Conservation (phyloP, 2,888 invertebrate species). For the Ormyrus nitidulus region DNA sequence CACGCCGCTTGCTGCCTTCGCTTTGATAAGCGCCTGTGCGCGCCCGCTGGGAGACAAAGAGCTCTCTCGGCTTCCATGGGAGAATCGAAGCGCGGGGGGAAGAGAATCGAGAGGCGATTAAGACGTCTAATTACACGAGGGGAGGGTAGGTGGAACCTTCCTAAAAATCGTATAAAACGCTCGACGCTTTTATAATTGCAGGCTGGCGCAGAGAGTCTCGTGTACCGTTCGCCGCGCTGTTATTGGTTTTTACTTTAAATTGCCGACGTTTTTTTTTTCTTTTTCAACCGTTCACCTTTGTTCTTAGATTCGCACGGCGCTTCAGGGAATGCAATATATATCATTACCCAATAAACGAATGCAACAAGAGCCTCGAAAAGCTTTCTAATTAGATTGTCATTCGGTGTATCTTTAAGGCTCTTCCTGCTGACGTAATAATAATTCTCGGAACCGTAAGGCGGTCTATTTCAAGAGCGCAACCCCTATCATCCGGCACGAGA, state of each 20-base stretch:
- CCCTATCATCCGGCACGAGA: too few species aligned
- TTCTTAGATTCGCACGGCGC: background rate
- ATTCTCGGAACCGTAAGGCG: too few species aligned
- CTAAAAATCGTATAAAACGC: conserved; percentile 44
- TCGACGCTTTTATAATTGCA: conserved; percentile 10
- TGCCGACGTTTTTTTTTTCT: background rate
- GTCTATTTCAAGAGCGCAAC: too few species aligned
- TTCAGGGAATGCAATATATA: too few species aligned
- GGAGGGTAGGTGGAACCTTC: conserved; percentile 7
- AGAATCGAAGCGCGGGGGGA: background rate
- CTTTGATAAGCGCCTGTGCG: background rate
- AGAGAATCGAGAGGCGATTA: conserved; percentile 20
- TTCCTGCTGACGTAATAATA: too few species aligned
- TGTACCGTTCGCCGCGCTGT: conserved; percentile 4
- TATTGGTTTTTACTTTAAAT: conserved; percentile 12
- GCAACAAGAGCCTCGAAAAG: too few species aligned
- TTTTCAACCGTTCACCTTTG: background rate
- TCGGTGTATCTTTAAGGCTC: too few species aligned
- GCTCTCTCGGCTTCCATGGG: background rate
- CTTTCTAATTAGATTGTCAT: too few species aligned
- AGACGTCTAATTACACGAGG: conserved; percentile 30
- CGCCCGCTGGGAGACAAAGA: background rate
- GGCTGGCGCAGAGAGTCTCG: background rate
- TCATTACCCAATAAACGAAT: too few species aligned
- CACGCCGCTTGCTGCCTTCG: background rate